A percentile compares a stretch with the other conserved stretches of the same genome.
Conservation (phyloP, 2,888 invertebrate species). For the Nowickia ferox region DNA sequence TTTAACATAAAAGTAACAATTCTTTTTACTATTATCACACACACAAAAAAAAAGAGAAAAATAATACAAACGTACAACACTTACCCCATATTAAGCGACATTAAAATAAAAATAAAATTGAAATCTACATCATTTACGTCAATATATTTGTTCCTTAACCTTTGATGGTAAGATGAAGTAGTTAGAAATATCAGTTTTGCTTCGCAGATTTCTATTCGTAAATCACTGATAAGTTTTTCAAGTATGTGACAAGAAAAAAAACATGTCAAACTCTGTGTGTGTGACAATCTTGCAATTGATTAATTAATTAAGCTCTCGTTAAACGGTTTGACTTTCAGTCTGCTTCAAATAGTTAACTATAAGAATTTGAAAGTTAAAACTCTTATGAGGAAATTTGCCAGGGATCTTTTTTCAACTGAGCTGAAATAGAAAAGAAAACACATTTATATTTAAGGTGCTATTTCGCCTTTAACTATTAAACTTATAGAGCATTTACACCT, state of each 20-base stretch:
- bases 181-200: background rate
- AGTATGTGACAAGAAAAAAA: background rate
- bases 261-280: background rate
- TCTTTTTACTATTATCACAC: conserved; percentile 54
- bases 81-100: conserved; percentile 55
- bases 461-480: no score
- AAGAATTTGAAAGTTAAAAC: no score
- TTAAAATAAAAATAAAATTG: conserved; percentile 9
- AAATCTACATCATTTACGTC: conserved; percentile 62
- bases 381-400: no score
- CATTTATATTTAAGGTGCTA: no score
- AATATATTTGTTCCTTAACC: conserved; percentile 50
- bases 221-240: background rate
- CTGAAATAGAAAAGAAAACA: no score
- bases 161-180: conserved; percentile 17
- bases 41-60: background rate
- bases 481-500: no score
- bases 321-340: no score
- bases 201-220: background rate
- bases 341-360: no score
- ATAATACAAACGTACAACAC: background rate
- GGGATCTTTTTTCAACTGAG: no score
- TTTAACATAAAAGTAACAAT: conserved; percentile 62
- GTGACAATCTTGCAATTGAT: background rate
- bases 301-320: background rate